Conservation (phyloP, 1,140 invertebrate genomes). For the Mesaphorura yosii region DNA sequence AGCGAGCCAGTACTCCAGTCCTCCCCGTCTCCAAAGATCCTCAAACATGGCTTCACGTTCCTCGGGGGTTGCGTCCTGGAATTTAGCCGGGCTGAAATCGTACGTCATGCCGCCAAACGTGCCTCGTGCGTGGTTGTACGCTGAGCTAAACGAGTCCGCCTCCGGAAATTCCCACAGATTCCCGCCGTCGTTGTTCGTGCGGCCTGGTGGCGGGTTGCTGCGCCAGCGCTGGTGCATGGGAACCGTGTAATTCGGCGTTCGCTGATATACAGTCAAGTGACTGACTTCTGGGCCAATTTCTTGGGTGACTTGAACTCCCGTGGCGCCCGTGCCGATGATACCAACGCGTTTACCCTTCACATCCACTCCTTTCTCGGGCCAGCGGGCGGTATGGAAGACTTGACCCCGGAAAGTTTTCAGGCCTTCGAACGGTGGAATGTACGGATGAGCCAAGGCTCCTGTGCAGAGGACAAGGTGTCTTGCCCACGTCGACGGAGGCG, state of each 20-base stretch:
- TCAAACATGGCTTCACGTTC: neutral
- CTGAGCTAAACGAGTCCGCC: neutral
- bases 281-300: conserved; percentile 9
- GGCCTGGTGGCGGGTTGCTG: too few relatives aligned
- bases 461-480: conserved; percentile 8
- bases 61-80: neutral
- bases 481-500: neutral
- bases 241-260: conserved; percentile 3
- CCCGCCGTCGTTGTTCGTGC: neutral
- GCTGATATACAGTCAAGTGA: conserved; percentile 12
- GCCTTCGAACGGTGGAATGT: conserved; percentile 2
- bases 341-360: conserved; percentile 10
- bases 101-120: neutral
- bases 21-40: neutral
- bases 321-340: conserved; percentile 15
- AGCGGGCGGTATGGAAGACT: neutral
- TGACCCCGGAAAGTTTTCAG: conserved; percentile 9
- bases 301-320: conserved; percentile 11
- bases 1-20: conserved; percentile 1
- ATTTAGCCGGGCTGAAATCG: neutral
- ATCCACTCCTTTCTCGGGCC: conserved; percentile 12
- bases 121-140: neutral
- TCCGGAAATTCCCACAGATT: neutral
- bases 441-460: neutral
- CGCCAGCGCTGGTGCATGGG: neutral